Evolutionary conservation across 2,797 vertebrate genomes (phyloP).

Genomic region (Sebastes dallii): DNA sequence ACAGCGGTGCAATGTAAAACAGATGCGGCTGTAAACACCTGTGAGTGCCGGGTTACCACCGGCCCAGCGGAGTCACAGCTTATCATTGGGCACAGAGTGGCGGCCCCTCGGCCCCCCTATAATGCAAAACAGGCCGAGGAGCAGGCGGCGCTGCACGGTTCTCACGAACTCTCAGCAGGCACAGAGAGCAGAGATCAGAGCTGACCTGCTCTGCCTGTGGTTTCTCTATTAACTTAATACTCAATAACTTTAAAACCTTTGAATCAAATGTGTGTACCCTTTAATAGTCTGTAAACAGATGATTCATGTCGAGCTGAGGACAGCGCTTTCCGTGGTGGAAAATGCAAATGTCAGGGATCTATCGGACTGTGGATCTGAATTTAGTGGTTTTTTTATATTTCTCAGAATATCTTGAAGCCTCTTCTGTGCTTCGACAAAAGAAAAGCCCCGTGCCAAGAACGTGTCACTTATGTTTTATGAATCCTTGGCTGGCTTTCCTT

Average conservation of each 20-base stretch:
- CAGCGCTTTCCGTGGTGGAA: slow-evolving; percentile 8
- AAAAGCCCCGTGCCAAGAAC: slow-evolving; percentile 50
- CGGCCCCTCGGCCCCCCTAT: slow-evolving; percentile 63
- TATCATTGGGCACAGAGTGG: slow-evolving; percentile 72
- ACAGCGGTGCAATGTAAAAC: slow-evolving; percentile 70
- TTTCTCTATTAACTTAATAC: slow-evolving; percentile 53
- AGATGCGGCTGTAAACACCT: slow-evolving; percentile 85
- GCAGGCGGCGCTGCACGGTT: slow-evolving; percentile 53
- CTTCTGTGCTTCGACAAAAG: slow-evolving; percentile 55
- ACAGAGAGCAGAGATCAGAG: slow-evolving; percentile 49
- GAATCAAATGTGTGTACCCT: slow-evolving; percentile 19
- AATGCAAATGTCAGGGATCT: slow-evolving; percentile 23
- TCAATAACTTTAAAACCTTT: slow-evolving; percentile 30
- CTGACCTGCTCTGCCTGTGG: slow-evolving; percentile 39
- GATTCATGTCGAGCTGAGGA: slow-evolving; percentile 27
- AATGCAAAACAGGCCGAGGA: slow-evolving; percentile 80
- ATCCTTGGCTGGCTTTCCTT: slow-evolving; percentile 49
- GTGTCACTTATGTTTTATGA: slow-evolving; percentile 55
- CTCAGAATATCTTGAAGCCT: slow-evolving; percentile 29
- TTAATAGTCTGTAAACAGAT: slow-evolving; percentile 31
- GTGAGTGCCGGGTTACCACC: slow-evolving; percentile 68
- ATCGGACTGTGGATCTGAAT: slow-evolving; percentile 19
- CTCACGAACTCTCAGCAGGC: slow-evolving; percentile 67
- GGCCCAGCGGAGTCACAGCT: slow-evolving; percentile 59
- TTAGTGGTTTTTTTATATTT: slow-evolving; percentile 20